Conservation (phyloP, 2,888 invertebrate genomes). For the Sicus ferrugineus region DNA sequence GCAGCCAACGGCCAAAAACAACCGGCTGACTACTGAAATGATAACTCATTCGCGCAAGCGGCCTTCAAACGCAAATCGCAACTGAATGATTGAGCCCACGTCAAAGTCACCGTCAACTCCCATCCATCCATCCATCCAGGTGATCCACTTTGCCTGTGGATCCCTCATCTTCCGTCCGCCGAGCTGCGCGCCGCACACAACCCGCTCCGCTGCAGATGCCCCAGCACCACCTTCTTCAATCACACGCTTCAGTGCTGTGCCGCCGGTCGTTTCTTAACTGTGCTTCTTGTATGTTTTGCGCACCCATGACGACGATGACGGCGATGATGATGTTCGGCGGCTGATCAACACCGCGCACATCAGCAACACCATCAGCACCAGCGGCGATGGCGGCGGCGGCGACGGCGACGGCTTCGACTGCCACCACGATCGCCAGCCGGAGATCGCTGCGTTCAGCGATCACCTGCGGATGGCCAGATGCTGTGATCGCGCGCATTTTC, state of each 20-base stretch:
- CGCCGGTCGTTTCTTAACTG: too few species aligned
- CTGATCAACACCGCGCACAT: constrained; percentile 1
- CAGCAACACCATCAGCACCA: not conserved
- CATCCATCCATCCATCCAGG: too few species aligned
- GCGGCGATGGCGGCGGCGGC: not conserved
- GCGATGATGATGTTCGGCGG: constrained; percentile 9
- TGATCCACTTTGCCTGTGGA: not conserved
- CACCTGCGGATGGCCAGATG: too few species aligned
- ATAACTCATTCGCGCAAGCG: not conserved
- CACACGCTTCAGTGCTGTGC: not conserved
- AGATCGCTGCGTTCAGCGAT: not conserved
- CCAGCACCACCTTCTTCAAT: too few species aligned
- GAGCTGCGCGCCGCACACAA: not conserved
- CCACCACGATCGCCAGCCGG: not conserved
- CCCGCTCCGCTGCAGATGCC: not conserved
- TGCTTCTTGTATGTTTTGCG: too few species aligned
- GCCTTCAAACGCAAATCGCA: not conserved
- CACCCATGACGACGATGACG: constrained; percentile 8
- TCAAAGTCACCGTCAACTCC: too few species aligned
- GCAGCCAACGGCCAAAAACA: too few species aligned
- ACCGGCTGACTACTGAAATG: too few species aligned
- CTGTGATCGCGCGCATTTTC: not conserved
- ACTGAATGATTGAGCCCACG: not conserved
- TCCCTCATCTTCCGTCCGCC: not conserved
- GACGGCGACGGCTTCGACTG: not conserved